Evolutionary conservation across 2,888 invertebrate genomes (phyloP).

Genomic region (Sturmia bella): DNA sequence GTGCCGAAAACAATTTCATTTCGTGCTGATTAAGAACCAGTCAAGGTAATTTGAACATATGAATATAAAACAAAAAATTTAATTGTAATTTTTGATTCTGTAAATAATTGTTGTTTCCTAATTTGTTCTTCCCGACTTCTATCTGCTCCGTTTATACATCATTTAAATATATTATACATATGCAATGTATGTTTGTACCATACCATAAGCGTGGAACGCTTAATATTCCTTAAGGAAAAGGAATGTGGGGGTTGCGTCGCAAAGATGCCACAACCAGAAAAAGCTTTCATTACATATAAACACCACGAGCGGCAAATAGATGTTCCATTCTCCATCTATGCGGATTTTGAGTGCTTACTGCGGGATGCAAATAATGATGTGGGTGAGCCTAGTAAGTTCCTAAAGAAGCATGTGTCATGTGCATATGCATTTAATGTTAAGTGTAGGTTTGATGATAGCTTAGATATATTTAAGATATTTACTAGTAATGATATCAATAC

Average conservation of each 20-base stretch:
- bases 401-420: neutral
- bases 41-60: constrained; percentile 10
- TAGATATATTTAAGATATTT: neutral
- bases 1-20: neutral
- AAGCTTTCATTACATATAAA: neutral
- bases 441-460: constrained; percentile 7
- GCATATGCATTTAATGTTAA: neutral
- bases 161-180: neutral
- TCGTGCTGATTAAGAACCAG: neutral
- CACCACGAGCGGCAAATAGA: too few species aligned
- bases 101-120: too few species aligned
- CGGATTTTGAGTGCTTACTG: too few species aligned
- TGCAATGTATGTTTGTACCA: neutral
- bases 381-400: too few species aligned
- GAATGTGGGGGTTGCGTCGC: neutral
- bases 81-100: neutral
- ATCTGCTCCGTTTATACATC: neutral
- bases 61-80: neutral
- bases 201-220: too few species aligned
- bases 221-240: neutral
- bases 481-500: neutral
- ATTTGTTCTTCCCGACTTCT: neutral
- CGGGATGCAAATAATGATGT: too few species aligned
- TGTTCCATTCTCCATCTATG: too few species aligned
- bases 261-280: neutral